Evolutionary conservation across 2,113 vertebrate species (phyloP).

Genomic region (Entelurus aequoreus): DNA sequence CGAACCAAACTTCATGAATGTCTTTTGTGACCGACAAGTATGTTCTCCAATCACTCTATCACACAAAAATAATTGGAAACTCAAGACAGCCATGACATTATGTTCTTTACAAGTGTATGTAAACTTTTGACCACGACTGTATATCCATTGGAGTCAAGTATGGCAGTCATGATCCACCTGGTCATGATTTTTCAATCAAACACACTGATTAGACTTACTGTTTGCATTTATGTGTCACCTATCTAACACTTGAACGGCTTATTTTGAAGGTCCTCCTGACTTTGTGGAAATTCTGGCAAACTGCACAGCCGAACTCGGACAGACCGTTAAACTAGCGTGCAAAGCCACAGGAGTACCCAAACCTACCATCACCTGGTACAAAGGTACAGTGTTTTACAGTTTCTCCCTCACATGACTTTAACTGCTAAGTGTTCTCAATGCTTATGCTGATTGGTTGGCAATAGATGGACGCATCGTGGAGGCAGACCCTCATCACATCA

Average conservation of each 20-base stretch:
- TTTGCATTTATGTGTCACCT: too few relatives aligned
- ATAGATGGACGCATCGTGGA: conserved; percentile 87
- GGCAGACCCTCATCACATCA: conserved; percentile 93
- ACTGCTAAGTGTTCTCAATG: background rate
- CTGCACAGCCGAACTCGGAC: conserved; percentile 87
- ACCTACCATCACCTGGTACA: conserved; percentile 87
- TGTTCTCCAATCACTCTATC: too few relatives aligned
- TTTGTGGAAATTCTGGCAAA: conserved; percentile 91
- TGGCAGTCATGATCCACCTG: background rate
- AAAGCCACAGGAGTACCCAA: conserved; percentile 84
- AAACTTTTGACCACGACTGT: too few relatives aligned
- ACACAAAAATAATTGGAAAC: too few relatives aligned
- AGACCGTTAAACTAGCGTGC: conserved; percentile 94
- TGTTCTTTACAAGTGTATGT: too few relatives aligned
- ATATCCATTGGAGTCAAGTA: too few relatives aligned
- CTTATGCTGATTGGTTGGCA: conserved; percentile 1
- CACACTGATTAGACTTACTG: too few relatives aligned
- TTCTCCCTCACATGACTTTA: background rate
- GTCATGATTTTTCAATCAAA: background rate
- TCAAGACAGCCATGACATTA: too few relatives aligned
- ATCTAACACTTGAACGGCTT: background rate
- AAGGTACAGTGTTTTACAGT: conserved; percentile 70
- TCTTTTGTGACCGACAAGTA: too few relatives aligned
- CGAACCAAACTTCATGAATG: too few relatives aligned
- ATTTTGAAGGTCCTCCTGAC: conserved; percentile 78